These are phyloP conservation scores for Phaenicophaeus curvirostris DNA, from an alignment of 2,797 vertebrate genomes.

Conservation along the genomic window DNA sequence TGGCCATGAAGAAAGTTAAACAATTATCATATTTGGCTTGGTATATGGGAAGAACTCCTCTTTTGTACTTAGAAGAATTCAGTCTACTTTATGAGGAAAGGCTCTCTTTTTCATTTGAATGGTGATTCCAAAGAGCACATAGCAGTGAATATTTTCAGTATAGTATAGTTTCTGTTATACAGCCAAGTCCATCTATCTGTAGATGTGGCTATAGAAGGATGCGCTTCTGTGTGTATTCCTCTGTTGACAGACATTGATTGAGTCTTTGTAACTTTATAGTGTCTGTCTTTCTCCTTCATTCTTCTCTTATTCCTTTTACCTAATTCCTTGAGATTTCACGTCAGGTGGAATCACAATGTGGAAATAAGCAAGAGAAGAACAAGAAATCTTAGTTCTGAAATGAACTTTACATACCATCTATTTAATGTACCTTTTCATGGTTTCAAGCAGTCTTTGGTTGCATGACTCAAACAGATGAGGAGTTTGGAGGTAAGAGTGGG, in stretches of 20 bases:
- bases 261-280: not conserved
- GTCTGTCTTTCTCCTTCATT: not conserved
- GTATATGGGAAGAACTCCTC: not conserved
- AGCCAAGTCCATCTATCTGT: not conserved
- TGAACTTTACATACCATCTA: not conserved
- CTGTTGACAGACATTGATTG: not conserved
- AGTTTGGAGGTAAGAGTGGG: not conserved
- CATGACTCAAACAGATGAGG: not conserved
- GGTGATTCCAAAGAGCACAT: not conserved
- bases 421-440: not conserved
- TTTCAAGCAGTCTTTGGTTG: not conserved
- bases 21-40: not conserved
- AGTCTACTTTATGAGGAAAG: not conserved
- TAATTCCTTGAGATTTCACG: not conserved
- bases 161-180: not conserved
- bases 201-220: not conserved
- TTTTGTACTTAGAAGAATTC: not conserved
- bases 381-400: not conserved
- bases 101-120: not conserved
- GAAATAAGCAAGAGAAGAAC: not conserved
- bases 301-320: not conserved
- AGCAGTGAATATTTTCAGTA: not conserved
- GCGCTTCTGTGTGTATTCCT: not conserved
- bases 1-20: not conserved
- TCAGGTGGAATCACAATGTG: not conserved